phyloP scores from a whole-genome alignment of 2,113 vertebrate species.

The Rhadina sibilatrix region DNA sequence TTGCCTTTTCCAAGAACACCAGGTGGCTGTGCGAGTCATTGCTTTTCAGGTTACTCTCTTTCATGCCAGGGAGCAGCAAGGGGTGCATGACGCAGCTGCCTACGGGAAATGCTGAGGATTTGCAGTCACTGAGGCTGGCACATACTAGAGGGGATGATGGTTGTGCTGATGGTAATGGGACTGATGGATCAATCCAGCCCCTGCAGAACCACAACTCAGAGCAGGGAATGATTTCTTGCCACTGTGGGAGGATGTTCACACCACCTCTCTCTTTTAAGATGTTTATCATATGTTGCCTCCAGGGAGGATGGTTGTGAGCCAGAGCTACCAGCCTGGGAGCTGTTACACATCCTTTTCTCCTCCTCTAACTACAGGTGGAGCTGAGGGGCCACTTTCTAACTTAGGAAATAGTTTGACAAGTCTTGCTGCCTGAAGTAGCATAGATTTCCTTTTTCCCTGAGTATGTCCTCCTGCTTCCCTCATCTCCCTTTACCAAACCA shows the following conservation, averaged over 20 bases:
- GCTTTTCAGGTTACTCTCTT: not conserved
- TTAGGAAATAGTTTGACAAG: not conserved
- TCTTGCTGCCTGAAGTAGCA: not conserved
- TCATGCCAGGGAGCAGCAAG: not conserved
- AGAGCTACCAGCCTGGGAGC: not conserved
- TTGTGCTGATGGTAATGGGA: not conserved
- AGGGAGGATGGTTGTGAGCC: not conserved
- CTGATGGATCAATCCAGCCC: not conserved
- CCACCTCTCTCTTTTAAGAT: not conserved
- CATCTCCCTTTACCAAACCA: not conserved
- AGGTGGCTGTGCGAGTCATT: not conserved
- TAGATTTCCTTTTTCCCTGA: not conserved
- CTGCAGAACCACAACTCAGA: not conserved
- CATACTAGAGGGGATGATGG: not conserved
- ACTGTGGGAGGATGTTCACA: not conserved
- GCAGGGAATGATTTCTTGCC: not conserved
- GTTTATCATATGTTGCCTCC: not conserved
- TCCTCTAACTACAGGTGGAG: not conserved
- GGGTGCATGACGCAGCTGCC: not conserved
- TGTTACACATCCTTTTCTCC: not conserved
- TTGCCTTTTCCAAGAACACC: slow-evolving; percentile 7
- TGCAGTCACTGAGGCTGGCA: not conserved
- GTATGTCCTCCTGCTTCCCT: not conserved
- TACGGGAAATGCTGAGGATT: not conserved
- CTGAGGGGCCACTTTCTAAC: not conserved